phyloP scores from a whole-genome alignment of 2,113 vertebrate species.

The Mixornis gularis region DNA sequence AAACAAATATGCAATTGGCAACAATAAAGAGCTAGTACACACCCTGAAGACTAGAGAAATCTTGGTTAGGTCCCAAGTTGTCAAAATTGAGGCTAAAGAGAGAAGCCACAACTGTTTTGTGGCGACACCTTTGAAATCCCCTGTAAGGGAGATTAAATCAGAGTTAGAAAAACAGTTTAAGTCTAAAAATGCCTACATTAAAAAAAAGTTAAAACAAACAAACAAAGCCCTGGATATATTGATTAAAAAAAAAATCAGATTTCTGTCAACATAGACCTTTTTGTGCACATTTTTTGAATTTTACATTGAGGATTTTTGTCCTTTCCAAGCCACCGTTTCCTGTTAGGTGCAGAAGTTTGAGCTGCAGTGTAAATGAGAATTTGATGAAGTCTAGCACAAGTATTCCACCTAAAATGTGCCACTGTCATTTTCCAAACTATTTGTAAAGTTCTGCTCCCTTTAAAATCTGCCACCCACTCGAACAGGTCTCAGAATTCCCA shows the following conservation, averaged over 20 bases:
- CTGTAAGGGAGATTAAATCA: background rate
- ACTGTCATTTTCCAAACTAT: background rate
- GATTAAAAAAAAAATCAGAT: background rate
- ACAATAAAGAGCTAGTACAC: background rate
- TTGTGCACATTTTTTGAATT: background rate
- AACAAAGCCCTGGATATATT: background rate
- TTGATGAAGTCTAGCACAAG: background rate
- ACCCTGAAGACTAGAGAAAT: background rate
- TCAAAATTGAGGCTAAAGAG: background rate
- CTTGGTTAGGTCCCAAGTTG: background rate
- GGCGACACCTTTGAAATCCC: background rate
- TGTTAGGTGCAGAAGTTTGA: background rate
- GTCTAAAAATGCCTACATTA: background rate
- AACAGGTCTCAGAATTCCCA: background rate
- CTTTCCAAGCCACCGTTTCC: background rate
- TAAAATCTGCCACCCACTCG: background rate
- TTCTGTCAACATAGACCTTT: background rate
- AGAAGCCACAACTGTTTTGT: background rate
- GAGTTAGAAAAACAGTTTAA: background rate
- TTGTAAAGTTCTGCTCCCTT: background rate
- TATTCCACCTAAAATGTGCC: background rate
- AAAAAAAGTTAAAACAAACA: background rate
- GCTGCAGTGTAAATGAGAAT: background rate
- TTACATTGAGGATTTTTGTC: background rate
- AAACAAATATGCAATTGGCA: background rate